Evolutionary conservation across 2,113 vertebrate species (phyloP).

Genomic region (Sylvia atricapilla): DNA sequence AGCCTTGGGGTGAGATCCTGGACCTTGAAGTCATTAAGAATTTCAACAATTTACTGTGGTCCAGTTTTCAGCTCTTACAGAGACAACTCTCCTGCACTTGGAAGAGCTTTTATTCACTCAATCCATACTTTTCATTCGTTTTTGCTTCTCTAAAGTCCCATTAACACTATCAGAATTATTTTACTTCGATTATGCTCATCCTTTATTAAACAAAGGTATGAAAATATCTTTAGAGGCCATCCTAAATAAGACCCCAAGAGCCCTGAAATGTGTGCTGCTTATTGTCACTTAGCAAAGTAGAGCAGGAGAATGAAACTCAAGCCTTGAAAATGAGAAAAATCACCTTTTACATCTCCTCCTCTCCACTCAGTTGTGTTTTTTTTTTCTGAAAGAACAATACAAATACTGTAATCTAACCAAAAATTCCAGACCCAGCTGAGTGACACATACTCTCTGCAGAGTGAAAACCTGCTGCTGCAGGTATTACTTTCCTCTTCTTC

Average conservation of each 20-base stretch:
- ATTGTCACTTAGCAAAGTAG: not conserved
- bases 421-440: not conserved
- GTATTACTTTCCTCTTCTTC: too few species aligned
- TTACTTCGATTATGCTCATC: not conserved
- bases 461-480: not conserved
- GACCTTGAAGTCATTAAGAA: not conserved
- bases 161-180: not conserved
- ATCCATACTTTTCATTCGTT: not conserved
- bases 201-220: not conserved
- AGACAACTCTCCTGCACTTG: not conserved
- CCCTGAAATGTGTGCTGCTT: not conserved
- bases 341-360: not conserved
- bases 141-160: not conserved
- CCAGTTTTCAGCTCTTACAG: not conserved
- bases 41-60: not conserved
- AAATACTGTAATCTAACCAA: not conserved
- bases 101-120: not conserved
- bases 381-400: not conserved
- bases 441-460: not conserved
- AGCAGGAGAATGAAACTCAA: not conserved
- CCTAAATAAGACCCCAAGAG: not conserved
- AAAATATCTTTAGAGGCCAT: not conserved
- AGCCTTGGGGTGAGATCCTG: not conserved
- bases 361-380: too few species aligned
- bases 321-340: not conserved